phyloP scores from a whole-genome alignment of 92 coral and sea anemone species.

The Palythoa heliodiscus region DNA sequence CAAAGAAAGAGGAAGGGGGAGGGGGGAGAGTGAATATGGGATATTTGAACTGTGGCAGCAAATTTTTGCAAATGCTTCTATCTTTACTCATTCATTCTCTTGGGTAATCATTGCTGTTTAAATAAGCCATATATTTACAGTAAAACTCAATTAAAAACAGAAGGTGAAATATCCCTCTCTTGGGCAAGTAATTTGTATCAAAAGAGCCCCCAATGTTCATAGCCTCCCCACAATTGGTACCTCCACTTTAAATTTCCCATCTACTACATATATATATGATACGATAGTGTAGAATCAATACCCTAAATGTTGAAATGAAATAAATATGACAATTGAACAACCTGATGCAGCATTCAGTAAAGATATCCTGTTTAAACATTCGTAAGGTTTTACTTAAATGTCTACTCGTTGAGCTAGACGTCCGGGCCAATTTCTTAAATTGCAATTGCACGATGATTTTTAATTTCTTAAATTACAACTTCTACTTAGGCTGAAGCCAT shows the following conservation, averaged over 20 bases:
- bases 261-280: not conserved
- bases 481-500: too few relatives aligned
- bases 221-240: not conserved
- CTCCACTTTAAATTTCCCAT: not conserved
- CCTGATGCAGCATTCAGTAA: not conserved
- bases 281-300: not conserved
- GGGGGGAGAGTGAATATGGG: too few relatives aligned
- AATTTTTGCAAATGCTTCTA: too few relatives aligned
- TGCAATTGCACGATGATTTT: too few relatives aligned
- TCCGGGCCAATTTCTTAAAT: too few relatives aligned
- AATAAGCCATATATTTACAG: not conserved
- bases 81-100: not conserved
- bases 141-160: not conserved
- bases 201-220: not conserved
- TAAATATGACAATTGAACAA: not conserved
- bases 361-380: not conserved
- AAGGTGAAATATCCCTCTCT: not conserved
- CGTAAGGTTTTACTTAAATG: too few relatives aligned
- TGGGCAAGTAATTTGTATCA: not conserved
- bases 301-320: not conserved
- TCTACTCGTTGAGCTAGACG: too few relatives aligned
- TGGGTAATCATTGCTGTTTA: not conserved
- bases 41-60: too few relatives aligned
- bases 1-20: too few relatives aligned
- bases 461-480: too few relatives aligned